Evolutionary conservation across 2,888 invertebrate genomes (phyloP).

Genomic region (Phengaris arion): DNA sequence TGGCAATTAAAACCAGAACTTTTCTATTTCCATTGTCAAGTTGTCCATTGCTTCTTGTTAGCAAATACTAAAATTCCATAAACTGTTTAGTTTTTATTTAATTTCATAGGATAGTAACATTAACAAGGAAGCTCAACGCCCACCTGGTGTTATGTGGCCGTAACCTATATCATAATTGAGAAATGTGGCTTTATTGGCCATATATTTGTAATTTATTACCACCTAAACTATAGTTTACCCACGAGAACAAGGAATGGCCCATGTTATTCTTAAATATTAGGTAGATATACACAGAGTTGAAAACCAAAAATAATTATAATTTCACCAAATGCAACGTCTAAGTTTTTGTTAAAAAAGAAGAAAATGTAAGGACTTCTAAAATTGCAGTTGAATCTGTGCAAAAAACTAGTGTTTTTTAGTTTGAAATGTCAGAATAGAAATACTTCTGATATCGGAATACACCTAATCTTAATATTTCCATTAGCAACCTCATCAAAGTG

Average conservation of each 20-base stretch:
- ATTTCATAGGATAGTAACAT: background rate
- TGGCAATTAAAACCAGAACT: no score
- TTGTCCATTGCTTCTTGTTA: background rate
- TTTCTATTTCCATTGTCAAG: no score
- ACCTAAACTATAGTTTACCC: slow-evolving; percentile 13
- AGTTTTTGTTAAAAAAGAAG: background rate
- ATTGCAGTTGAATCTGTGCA: background rate
- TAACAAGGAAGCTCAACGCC: background rate
- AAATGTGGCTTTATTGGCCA: slow-evolving; percentile 17
- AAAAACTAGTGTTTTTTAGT: background rate
- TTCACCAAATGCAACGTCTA: background rate
- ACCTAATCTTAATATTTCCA: slow-evolving; percentile 24
- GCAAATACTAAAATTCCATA: background rate
- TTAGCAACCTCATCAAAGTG: slow-evolving; percentile 25
- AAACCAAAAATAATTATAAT: background rate
- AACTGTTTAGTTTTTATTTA: background rate
- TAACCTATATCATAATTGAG: slow-evolving; percentile 23
- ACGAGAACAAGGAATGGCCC: background rate
- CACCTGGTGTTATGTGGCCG: slow-evolving; percentile 16
- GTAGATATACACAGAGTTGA: background rate
- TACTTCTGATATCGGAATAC: background rate
- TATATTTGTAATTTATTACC: slow-evolving; percentile 19
- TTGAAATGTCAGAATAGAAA: background rate
- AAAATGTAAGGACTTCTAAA: background rate
- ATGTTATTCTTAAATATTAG: background rate